phyloP scores from a whole-genome alignment of 2,888 invertebrate species.

The Anticlea derivata region DNA sequence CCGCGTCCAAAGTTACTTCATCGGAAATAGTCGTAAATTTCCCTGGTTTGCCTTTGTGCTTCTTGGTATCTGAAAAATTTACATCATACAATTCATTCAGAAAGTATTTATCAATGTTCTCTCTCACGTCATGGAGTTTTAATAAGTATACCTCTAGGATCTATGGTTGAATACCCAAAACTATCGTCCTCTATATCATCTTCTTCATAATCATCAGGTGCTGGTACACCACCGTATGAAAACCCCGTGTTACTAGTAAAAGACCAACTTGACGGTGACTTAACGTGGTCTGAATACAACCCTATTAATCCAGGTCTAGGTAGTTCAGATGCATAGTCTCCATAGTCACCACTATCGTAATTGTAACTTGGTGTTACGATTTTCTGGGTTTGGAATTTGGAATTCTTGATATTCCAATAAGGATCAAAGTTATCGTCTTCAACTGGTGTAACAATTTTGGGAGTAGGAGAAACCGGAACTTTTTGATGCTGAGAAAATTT shows the following conservation, averaged over 20 bases:
- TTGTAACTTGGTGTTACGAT: slow-evolving; percentile 31
- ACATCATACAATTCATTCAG: too few relatives aligned
- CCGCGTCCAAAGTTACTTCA: slow-evolving; percentile 45
- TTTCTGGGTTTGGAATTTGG: slow-evolving; percentile 44
- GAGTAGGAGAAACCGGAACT: slow-evolving; percentile 37
- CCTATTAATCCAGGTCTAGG: slow-evolving; percentile 71
- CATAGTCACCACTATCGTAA: slow-evolving; percentile 54
- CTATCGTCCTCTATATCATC: slow-evolving; percentile 46
- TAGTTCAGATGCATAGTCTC: slow-evolving; percentile 62
- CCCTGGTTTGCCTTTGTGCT: slow-evolving; percentile 41
- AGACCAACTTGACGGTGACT: slow-evolving; percentile 49
- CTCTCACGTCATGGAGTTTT: too few relatives aligned
- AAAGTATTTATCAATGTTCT: too few relatives aligned
- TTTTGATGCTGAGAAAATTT: slow-evolving; percentile 46
- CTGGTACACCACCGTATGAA: slow-evolving; percentile 41
- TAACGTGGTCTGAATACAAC: slow-evolving; percentile 63
- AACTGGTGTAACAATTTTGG: slow-evolving; percentile 48
- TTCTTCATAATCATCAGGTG: slow-evolving; percentile 44
- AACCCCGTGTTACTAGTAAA: slow-evolving; percentile 42
- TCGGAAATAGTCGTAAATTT: slow-evolving; percentile 49
- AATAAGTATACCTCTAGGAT: slow-evolving; percentile 63
- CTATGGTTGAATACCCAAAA: slow-evolving; percentile 68
- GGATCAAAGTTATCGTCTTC: slow-evolving; percentile 64
- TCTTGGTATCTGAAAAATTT: slow-evolving; percentile 27
- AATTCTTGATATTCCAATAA: slow-evolving; percentile 71